Evolutionary conservation across 2,113 vertebrate genomes (phyloP), one percentile per base, ranked within the genome.

Genomic region (Pachyramphus minor): DNA sequence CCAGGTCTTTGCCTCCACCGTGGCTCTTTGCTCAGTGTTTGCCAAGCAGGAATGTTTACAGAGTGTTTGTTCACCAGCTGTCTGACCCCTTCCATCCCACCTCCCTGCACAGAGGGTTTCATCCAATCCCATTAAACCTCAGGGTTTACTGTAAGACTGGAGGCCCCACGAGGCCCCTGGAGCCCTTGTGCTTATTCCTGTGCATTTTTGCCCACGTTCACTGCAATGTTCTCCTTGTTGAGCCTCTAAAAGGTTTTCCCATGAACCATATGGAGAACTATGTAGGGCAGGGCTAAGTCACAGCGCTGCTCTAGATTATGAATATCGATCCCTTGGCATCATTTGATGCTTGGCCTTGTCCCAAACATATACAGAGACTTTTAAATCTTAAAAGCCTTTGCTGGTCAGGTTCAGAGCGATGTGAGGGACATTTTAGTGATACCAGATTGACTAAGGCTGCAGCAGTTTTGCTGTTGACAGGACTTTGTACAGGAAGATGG

Each of bases 211-310:
- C 67, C 63, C 93, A 63, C 24, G 4, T 74, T 90, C 80, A 11
- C 89, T 80, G 67, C 37, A 31, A 33, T 25, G 27, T 76, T 52
- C 78, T 58, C 53, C 85, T 81, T 30, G 66, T 52, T 93, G 90
- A 96, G 85, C 87, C 60, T 53, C 73, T 90, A 50, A 88, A 95
- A 72, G 82, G 93, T 75, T 96, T 96, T 81, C 66, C 88, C 18
- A 1, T 50, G 55, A 88, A 49, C 80, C 78, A 82, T 31, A 62
- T 75, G 89, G 64, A 78, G 73, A 90, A 53, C 58, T 52, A 10
- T 6, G 31, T 4, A n/a, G 85, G 74, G 67, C 81, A 45, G 2
- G 11, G 64, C 6, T 55, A 52, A 95, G 79, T 74, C 83, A 88
- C 71, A 41, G 6, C 0, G 2, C 52, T 47, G 62, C 62, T 66